Evolutionary conservation across 2,888 invertebrate genomes (phyloP).

Genomic region (Leptarthrus brevirostris): DNA sequence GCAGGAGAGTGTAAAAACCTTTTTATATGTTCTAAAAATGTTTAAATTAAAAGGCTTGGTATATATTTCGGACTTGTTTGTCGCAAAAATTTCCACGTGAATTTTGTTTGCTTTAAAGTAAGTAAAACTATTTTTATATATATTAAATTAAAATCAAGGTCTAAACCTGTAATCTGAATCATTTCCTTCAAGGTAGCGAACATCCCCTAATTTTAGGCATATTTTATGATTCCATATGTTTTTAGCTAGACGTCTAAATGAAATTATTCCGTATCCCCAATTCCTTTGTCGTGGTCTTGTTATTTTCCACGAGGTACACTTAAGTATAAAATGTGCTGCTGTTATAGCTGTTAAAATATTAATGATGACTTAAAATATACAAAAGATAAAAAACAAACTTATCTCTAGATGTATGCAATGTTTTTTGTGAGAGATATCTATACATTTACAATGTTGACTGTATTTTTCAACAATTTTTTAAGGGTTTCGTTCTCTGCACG

Average conservation of each 20-base stretch:
- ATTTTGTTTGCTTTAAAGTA: conserved; percentile 30
- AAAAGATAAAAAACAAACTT: too few relatives aligned
- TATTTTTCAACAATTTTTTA: conserved; percentile 18
- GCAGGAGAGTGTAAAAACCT: conserved; percentile 5
- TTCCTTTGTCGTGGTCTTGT: neutral
- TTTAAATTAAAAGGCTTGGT: conserved; percentile 15
- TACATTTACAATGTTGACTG: conserved; percentile 18
- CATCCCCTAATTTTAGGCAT: conserved; percentile 4
- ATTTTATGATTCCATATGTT: conserved; percentile 28
- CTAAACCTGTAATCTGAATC: conserved; percentile 1
- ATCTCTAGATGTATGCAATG: conserved; percentile 37
- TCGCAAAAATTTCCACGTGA: neutral
- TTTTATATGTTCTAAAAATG: conserved; percentile 28
- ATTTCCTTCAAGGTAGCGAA: neutral
- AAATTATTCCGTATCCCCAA: conserved; percentile 1
- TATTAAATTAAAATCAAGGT: conserved; percentile 7
- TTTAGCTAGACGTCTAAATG: conserved; percentile 17
- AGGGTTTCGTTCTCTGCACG: conserved; percentile 39
- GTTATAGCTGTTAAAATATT: conserved; percentile 40
- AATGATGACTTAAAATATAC: conserved; percentile 41
- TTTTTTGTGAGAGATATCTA: conserved; percentile 24
- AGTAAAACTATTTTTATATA: conserved; percentile 18
- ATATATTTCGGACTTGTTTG: conserved; percentile 13
- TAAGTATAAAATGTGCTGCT: conserved; percentile 33
- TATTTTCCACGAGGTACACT: conserved; percentile 16